phyloP scores from a whole-genome alignment of 2,113 vertebrate genomes.

The Ptilonorhynchus violaceus region DNA sequence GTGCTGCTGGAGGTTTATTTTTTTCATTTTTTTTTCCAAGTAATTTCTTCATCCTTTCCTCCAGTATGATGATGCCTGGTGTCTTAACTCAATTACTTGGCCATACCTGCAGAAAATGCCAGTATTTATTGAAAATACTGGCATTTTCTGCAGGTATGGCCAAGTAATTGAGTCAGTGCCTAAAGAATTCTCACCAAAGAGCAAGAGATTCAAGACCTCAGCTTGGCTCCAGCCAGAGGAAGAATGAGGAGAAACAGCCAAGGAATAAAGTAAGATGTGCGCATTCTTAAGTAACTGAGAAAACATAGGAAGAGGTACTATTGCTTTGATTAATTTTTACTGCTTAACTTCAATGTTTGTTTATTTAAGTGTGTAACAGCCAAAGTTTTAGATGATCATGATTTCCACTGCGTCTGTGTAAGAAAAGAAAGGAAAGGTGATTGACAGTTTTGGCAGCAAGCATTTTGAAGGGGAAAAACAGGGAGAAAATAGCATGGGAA shows the following conservation, averaged over 20 bases:
- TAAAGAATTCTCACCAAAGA: not conserved
- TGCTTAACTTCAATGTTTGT: not conserved
- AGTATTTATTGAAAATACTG: too few relatives aligned
- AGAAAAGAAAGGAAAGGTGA: not conserved
- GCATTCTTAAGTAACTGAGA: not conserved
- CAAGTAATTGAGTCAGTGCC: too few relatives aligned
- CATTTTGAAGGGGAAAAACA: not conserved
- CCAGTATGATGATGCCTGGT: not conserved
- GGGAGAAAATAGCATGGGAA: fast-evolving
- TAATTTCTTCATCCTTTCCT: not conserved
- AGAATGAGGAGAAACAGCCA: not conserved
- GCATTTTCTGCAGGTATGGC: too few relatives aligned
- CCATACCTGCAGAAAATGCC: not conserved
- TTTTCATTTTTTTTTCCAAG: not conserved
- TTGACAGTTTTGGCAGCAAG: not conserved
- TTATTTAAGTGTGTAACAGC: not conserved
- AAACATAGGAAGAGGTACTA: not conserved
- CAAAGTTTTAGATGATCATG: not conserved
- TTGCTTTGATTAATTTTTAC: not conserved
- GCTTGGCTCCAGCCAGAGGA: not conserved
- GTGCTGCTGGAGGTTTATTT: not conserved
- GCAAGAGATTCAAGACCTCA: not conserved
- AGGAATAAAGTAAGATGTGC: not conserved
- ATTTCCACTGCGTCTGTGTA: not conserved
- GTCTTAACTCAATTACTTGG: not conserved